Evolutionary conservation across 2,888 invertebrate genomes (phyloP), one percentile per base, ranked within the genome.

Genomic region (Dolomedes plantarius): DNA sequence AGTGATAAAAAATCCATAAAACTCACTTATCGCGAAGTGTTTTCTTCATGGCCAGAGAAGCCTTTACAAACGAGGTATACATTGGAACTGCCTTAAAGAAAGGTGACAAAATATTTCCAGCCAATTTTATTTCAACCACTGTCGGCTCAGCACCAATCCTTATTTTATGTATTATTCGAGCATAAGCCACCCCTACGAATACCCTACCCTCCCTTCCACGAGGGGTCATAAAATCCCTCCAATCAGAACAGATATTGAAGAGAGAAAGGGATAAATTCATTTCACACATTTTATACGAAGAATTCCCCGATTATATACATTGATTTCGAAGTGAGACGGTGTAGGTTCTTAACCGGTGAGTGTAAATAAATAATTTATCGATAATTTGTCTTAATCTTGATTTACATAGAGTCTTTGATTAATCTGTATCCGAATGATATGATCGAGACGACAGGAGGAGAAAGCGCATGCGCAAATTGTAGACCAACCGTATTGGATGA

Each of bases 201-300:
- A 28, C 23, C 46, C 23, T 28, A n/a, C 41, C 46, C 31, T 6
- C 27, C 65, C 62, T 11, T 29, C 71, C 72, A 23, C 64, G 16
- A 13, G 29, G 27, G 41, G 27, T 71, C 79, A 50, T 79, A 79
- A 79, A 79, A 65, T 41, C 19, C 79, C 79, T 79, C 79, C 79
- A 79, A 79, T 79, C 79, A 79, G 79, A 65, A 46, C 23, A 41
- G 64, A 19, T 65, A 64, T 69, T n/a, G 69, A 62, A 31, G 72
- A 31, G 27, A 23, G 41, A 65, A 31, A 31, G 29, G 39, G 39
- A 62, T 62, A 41, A 19, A 65, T 72, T 16, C 64, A 71, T 71
- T 79, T 79, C 71, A 69, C 71, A 72, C 46, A 39, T 79, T 64
- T 29, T 16, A 65, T 28, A 65, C n/a, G 65, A n/a, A 65, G 23